A percentile compares a stretch with the other conserved stretches of the same genome.
Conservation (phyloP, 1,140 invertebrate species). For the Akabosia matsudoensis region DNA sequence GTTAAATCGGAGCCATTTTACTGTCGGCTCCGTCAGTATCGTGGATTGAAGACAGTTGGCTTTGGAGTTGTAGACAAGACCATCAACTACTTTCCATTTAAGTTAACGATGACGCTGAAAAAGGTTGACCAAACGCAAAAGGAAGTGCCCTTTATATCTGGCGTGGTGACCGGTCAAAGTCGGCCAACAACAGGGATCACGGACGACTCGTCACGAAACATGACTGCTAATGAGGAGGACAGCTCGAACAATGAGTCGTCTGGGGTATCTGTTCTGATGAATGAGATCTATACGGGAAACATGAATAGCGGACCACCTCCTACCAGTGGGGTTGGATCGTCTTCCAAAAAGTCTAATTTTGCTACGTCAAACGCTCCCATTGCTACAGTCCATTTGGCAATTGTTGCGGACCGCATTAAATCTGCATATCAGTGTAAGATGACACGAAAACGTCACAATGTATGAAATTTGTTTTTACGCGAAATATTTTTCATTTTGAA, state of each 20-base stretch:
- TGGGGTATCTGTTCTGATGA: neutral
- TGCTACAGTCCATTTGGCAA: slow-evolving; percentile 56
- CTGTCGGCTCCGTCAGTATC: slow-evolving; percentile 58
- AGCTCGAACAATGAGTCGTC: neutral
- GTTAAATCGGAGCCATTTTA: slow-evolving; percentile 48
- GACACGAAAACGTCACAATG: no score
- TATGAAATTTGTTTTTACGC: no score
- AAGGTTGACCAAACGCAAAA: slow-evolving; percentile 30
- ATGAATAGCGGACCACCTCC: neutral
- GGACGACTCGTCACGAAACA: neutral
- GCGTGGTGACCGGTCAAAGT: no score
- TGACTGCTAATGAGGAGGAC: neutral
- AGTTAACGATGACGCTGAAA: slow-evolving; percentile 64
- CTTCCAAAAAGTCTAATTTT: neutral
- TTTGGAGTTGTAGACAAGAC: slow-evolving; percentile 61
- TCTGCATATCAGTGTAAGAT: slow-evolving; percentile 66
- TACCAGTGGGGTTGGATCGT: neutral
- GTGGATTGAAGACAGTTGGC: slow-evolving; percentile 55
- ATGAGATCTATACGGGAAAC: neutral
- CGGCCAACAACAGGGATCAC: neutral
- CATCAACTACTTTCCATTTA: slow-evolving; percentile 68
- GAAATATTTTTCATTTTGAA: neutral
- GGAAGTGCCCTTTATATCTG: neutral
- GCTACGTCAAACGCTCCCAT: neutral
- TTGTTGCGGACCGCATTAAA: slow-evolving; percentile 66